Evolutionary conservation across 2,888 invertebrate species (phyloP), one percentile per base, ranked within the genome.

Genomic region (Morinoia aosen): DNA sequence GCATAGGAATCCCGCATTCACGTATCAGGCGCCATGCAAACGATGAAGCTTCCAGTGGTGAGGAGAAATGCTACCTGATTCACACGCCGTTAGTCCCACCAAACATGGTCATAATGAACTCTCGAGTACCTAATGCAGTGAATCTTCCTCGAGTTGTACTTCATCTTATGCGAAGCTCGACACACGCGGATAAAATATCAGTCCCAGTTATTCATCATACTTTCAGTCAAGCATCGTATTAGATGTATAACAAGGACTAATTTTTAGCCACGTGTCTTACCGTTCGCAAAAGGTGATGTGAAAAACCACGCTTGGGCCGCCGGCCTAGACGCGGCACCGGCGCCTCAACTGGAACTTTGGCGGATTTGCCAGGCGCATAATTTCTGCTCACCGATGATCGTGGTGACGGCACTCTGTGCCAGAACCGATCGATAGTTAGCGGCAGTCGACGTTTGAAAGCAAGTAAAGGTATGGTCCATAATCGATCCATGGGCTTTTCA

Each of bases 401-500:
- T 12, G 25, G 25, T 61, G 61, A 61, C 19, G 19, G 19, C 16
- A 61, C 16, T 76, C 10, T 0, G 33, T 12, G 76, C 8, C 76
- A 33, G 25, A 33, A 19, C 76, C 33, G 19, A 33, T 76, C 19
- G 25, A 76, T 76, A 76, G 16, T 33, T 33, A 33, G 76, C 25
- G 76, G 25, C 33, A 76, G 25, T 76, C 33, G 33, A 76, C 33
- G 76, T 19, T 33, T 3, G 25, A 76, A 10, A 76, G 8, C 33
- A 76, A 25, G 33, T 76, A 33, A 25, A 16, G 33, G 76, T 33
- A 10, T 33, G 25, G 25, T 76, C 25, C 76, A 76, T 8, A 33
- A 76, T 76, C 76, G 76, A 76, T 76, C 76, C 76, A 76, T 33
- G 76, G 61, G 76, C 76, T 76, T 76, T 76, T 76, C 76, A 76